These are phyloP conservation scores for Cyrtodaria siliqua DNA, from an alignment of 2,888 invertebrate species.

Conservation along the genomic window DNA sequence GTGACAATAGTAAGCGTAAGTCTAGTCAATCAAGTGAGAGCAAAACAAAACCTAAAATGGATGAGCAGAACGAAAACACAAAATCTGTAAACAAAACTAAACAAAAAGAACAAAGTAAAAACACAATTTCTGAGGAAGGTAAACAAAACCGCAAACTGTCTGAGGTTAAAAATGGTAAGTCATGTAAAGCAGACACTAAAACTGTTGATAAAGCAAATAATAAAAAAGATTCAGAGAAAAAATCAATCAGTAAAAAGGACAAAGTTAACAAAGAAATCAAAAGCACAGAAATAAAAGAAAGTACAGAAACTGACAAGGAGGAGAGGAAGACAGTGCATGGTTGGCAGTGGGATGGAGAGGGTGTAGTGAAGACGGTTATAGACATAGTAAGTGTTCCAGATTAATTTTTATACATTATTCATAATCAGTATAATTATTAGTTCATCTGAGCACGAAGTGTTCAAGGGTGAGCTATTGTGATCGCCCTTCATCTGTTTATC, in stretches of 20 bases:
- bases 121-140: background rate
- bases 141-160: slow-evolving; percentile 18
- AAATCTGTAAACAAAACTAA: background rate
- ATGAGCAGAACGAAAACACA: too few species aligned
- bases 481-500: too few species aligned
- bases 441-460: too few species aligned
- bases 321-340: slow-evolving; percentile 69
- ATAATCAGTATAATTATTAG: too few species aligned
- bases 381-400: slow-evolving; percentile 47
- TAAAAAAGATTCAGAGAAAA: slow-evolving; percentile 31
- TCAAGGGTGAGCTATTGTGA: too few species aligned
- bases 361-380: slow-evolving; percentile 71
- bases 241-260: slow-evolving; percentile 1
- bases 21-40: slow-evolving; percentile 1
- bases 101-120: background rate
- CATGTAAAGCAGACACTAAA: slow-evolving; percentile 28
- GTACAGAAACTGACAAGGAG: slow-evolving; percentile 45
- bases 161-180: slow-evolving; percentile 5
- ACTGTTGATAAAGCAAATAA: slow-evolving; percentile 6
- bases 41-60: background rate
- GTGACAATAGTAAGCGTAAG: background rate
- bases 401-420: too few species aligned
- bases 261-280: slow-evolving; percentile 1
- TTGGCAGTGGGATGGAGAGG: slow-evolving; percentile 78
- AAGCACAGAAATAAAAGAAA: slow-evolving; percentile 23